These are phyloP conservation scores for Clostera curtula DNA, from an alignment of 2,888 invertebrate species.

Conservation along the genomic window DNA sequence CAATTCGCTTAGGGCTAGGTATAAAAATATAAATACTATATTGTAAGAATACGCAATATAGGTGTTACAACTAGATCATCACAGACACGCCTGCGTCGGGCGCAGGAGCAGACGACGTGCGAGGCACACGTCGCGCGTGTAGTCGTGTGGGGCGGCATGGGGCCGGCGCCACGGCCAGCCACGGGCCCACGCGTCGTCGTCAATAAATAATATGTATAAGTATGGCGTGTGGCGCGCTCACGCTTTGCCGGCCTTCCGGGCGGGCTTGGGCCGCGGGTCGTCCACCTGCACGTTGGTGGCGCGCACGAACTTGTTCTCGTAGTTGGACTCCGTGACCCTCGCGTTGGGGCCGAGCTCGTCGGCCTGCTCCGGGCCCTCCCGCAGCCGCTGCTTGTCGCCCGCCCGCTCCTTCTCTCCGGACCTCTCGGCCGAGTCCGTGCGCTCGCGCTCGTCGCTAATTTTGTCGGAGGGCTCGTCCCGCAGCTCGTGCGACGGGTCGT, in stretches of 20 bases:
- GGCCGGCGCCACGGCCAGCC: too few species aligned
- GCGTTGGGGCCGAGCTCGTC: slow-evolving; percentile 49
- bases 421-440: slow-evolving; percentile 10
- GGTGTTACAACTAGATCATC: slow-evolving; percentile 45
- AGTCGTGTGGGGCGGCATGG: too few species aligned
- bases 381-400: slow-evolving; percentile 20
- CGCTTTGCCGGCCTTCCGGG: slow-evolving; percentile 19
- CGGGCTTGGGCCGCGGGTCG: slow-evolving; percentile 30
- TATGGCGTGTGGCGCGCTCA: slow-evolving; percentile 50
- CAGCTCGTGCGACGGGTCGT: slow-evolving; percentile 2
- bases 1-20: slow-evolving; percentile 48
- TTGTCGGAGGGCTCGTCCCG: too few species aligned
- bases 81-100: slow-evolving; percentile 21
- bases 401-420: slow-evolving; percentile 18
- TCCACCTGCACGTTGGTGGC: slow-evolving; percentile 52
- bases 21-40: slow-evolving; percentile 57
- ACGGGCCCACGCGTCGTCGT: too few species aligned
- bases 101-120: too few species aligned
- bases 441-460: slow-evolving; percentile 16
- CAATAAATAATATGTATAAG: slow-evolving; percentile 53
- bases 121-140: too few species aligned
- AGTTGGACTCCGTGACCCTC: slow-evolving; percentile 45
- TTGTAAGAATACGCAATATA: slow-evolving; percentile 23
- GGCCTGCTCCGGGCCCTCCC: slow-evolving; percentile 24
- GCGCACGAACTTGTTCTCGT: slow-evolving; percentile 47